These are phyloP conservation scores for Limonius californicus DNA, from an alignment of 1,140 invertebrate species.

Conservation along the genomic window DNA sequence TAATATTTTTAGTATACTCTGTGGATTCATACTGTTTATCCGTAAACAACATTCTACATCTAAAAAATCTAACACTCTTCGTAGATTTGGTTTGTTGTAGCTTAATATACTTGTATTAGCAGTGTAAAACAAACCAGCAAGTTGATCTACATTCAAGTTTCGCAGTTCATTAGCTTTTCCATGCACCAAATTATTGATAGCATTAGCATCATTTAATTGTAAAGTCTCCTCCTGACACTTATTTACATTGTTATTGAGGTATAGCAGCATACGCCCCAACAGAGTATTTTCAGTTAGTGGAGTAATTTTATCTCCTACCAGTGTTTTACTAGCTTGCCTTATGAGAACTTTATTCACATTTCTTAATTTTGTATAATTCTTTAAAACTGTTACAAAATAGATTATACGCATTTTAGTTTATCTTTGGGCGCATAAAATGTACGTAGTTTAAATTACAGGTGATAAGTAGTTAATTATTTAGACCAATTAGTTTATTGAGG, in stretches of 20 bases:
- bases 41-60: constrained; percentile 34
- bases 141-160: constrained; percentile 4
- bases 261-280: constrained; percentile 33
- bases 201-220: background rate
- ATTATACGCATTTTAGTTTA: background rate
- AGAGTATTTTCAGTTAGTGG: constrained; percentile 32
- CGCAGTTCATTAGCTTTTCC: constrained; percentile 6
- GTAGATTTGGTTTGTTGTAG: constrained; percentile 25
- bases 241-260: constrained; percentile 28
- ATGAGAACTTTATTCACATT: background rate
- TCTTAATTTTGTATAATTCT: background rate
- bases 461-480: no score
- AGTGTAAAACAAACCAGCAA: background rate
- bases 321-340: constrained; percentile 7
- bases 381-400: background rate
- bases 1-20: constrained; percentile 33
- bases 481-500: no score
- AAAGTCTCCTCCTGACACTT: background rate
- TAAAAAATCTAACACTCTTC: constrained; percentile 26
- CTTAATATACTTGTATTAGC: background rate
- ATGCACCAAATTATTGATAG: background rate
- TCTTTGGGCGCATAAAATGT: background rate
- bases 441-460: no score
- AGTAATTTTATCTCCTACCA: constrained; percentile 27
- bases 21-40: constrained; percentile 24